Evolutionary conservation across 2,888 invertebrate species (phyloP).

Genomic region (Temnothorax ravouxi): DNA sequence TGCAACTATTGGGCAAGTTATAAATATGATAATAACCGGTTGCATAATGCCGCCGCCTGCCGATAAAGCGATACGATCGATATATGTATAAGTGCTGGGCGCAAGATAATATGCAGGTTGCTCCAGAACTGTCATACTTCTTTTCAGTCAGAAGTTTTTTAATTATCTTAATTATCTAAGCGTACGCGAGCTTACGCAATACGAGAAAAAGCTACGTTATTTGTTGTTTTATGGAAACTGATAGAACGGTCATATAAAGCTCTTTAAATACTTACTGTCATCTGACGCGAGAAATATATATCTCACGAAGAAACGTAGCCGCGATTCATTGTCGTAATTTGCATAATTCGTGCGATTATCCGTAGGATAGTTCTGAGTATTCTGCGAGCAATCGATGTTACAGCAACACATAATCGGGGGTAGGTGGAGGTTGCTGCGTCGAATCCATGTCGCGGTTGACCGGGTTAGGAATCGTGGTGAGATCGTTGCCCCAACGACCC

Average conservation of each 20-base stretch:
- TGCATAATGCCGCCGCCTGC: slow-evolving; percentile 41
- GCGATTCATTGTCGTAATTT: slow-evolving; percentile 7
- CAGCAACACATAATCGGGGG: slow-evolving; percentile 70
- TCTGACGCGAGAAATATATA: neutral
- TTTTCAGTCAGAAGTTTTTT: slow-evolving; percentile 23
- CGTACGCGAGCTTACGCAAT: slow-evolving; percentile 7
- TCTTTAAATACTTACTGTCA: neutral
- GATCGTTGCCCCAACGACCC: slow-evolving; percentile 80
- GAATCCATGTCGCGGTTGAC: slow-evolving; percentile 83
- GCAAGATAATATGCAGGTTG: slow-evolving; percentile 21
- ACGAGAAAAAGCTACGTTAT: neutral
- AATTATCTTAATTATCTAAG: neutral
- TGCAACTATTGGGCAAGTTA: slow-evolving; percentile 51
- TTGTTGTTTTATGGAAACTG: neutral
- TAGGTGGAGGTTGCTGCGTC: slow-evolving; percentile 62
- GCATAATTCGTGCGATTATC: neutral
- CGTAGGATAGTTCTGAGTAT: slow-evolving; percentile 40
- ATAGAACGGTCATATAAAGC: neutral
- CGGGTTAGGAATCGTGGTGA: slow-evolving; percentile 84
- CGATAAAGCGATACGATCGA: slow-evolving; percentile 46
- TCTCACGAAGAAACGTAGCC: neutral
- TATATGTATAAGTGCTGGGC: slow-evolving; percentile 17
- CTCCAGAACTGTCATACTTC: slow-evolving; percentile 35
- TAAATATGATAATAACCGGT: slow-evolving; percentile 51
- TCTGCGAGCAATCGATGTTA: slow-evolving; percentile 72